Percentiles rank a stretch among this genome's conserved stretches.
phyloP scores from a whole-genome alignment of 2,113 vertebrate species.

The Paedocypris sp. region DNA sequence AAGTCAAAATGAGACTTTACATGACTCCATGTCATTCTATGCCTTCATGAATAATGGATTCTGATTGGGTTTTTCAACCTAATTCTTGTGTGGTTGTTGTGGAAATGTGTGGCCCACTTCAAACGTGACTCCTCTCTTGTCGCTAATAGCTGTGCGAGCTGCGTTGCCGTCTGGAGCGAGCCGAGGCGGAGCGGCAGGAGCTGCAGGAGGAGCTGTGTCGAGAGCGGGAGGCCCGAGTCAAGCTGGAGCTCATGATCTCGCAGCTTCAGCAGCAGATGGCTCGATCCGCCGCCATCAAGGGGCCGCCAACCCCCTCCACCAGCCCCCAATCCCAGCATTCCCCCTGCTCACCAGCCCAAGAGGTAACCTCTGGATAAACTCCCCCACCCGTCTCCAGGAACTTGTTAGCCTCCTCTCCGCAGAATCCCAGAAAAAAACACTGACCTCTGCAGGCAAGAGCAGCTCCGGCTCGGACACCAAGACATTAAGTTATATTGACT shows the following conservation, averaged over 20 bases:
- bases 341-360: conserved; percentile 42
- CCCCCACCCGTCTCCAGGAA: conserved; percentile 20
- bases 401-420: conserved; percentile 8
- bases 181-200: conserved; percentile 85
- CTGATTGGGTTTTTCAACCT: too few relatives aligned
- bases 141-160: conserved; percentile 75
- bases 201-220: conserved; percentile 84
- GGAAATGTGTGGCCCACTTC: too few relatives aligned
- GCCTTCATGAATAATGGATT: too few relatives aligned
- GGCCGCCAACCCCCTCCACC: conserved; percentile 1
- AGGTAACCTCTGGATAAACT: conserved; percentile 14
- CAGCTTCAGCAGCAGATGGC: conserved; percentile 86
- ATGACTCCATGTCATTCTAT: too few relatives aligned
- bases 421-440: conserved; percentile 37
- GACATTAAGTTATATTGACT: too few relatives aligned
- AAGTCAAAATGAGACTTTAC: too few relatives aligned
- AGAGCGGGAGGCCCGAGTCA: conserved; percentile 85
- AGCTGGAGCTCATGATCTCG: conserved; percentile 80
- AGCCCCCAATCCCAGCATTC: conserved; percentile 54
- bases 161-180: conserved; percentile 77
- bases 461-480: conserved; percentile 5
- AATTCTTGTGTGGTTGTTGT: too few relatives aligned
- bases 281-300: conserved; percentile 45
- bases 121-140: conserved; percentile 20
- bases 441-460: conserved; percentile 36